Percentiles rank a stretch among this genome's conserved stretches.
Evolutionary conservation across 2,888 invertebrate genomes (phyloP).

Genomic region (Ophion costatus): DNA sequence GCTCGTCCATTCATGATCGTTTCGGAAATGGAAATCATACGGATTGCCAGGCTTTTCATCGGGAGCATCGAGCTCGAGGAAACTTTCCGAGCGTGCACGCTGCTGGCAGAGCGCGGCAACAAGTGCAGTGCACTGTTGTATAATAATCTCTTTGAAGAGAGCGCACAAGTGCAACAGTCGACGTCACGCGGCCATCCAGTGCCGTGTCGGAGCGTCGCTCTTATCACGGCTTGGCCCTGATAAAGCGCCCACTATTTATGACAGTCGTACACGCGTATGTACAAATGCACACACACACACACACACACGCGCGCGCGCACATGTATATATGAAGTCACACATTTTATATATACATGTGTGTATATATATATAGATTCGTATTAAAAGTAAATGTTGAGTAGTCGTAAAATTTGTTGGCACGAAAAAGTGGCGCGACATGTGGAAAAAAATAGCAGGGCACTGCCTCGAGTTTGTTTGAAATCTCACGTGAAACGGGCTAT

Average conservation of each 20-base stretch:
- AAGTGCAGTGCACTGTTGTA: constrained; percentile 53
- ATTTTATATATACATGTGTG: too few relatives aligned
- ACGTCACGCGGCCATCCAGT: constrained; percentile 57
- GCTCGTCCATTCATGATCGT: too few relatives aligned
- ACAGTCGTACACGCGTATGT: background rate
- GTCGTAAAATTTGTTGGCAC: too few relatives aligned
- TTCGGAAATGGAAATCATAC: too few relatives aligned
- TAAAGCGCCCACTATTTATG: constrained; percentile 51
- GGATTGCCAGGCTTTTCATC: background rate
- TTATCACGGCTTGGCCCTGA: constrained; percentile 58
- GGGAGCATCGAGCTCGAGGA: background rate
- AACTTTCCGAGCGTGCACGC: constrained; percentile 23
- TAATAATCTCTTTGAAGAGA: constrained; percentile 48
- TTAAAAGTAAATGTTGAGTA: too few relatives aligned
- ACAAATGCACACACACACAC: too few relatives aligned
- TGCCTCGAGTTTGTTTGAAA: background rate
- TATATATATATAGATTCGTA: too few relatives aligned
- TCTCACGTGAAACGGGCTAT: background rate
- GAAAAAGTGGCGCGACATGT: too few relatives aligned
- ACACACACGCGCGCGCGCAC: too few relatives aligned
- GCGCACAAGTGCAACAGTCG: constrained; percentile 20
- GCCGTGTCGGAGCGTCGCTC: constrained; percentile 38
- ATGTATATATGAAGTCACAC: too few relatives aligned
- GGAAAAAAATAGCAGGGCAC: too few relatives aligned
- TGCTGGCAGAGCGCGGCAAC: background rate